A percentile compares a stretch with the other conserved stretches of the same genome.
Conservation (phyloP, 2,797 vertebrate genomes). For the Garrulus glandarius region DNA sequence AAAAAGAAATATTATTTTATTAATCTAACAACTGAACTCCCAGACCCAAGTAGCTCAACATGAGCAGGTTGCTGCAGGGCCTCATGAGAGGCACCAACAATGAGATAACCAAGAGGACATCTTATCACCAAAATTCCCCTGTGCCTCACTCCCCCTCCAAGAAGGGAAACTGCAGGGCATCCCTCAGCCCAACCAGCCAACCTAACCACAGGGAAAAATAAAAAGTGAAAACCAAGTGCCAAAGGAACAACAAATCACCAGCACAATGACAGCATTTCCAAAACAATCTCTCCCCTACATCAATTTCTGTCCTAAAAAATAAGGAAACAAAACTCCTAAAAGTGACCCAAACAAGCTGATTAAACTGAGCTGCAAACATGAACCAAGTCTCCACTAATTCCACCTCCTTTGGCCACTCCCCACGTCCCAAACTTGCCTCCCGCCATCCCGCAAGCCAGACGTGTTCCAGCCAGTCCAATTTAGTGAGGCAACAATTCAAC, state of each 20-base stretch:
- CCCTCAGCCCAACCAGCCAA: not conserved
- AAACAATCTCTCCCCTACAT: not conserved
- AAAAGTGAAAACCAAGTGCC: not conserved
- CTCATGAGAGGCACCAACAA: not conserved
- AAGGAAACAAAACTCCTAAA: not conserved
- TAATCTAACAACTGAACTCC: not conserved
- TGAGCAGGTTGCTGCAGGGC: not conserved
- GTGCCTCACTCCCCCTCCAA: not conserved
- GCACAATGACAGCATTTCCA: not conserved
- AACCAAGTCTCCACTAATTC: not conserved
- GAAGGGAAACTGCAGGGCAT: not conserved
- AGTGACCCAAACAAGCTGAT: not conserved
- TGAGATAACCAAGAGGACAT: not conserved
- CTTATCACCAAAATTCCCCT: not conserved
- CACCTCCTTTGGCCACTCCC: not conserved
- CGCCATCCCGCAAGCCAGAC: rapidly evolving
- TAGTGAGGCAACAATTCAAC: conserved; percentile 25
- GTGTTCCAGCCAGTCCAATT: not conserved
- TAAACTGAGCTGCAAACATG: not conserved
- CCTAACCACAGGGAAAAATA: not conserved
- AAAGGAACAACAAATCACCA: not conserved
- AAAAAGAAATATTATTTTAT: not conserved
- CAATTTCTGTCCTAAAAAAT: not conserved
- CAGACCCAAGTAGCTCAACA: not conserved
- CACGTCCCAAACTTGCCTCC: not conserved